These are phyloP conservation scores for Drosophila athabasca DNA, from an alignment of 1,140 invertebrate species.

Conservation along the genomic window DNA sequence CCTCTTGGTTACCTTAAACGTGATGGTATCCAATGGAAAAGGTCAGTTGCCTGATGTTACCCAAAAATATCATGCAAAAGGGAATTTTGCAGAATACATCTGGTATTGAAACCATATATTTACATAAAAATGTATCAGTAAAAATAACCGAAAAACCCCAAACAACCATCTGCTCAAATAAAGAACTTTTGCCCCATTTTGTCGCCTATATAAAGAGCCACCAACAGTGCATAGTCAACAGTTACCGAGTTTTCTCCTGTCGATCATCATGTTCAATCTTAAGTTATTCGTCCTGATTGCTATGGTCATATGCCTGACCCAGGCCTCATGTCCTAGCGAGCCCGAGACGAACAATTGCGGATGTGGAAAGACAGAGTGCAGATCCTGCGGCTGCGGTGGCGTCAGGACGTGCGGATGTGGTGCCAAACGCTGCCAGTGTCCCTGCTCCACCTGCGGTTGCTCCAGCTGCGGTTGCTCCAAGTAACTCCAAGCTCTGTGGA, in stretches of 20 bases:
- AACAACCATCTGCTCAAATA: conserved; percentile 34
- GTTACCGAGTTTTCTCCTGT: neutral
- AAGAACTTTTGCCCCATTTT: neutral
- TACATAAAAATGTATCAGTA: conserved; percentile 9
- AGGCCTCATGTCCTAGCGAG: conserved; percentile 5
- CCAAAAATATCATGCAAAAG: neutral
- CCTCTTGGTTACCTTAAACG: neutral
- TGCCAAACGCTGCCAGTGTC: conserved; percentile 3
- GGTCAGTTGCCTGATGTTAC: neutral
- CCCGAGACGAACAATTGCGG: conserved; percentile 14
- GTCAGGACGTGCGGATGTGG: conserved; percentile 14
- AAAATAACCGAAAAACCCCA: neutral
- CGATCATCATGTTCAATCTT: conserved; percentile 23
- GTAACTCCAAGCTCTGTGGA: neutral
- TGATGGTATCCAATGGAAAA: neutral
- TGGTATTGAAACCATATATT: neutral
- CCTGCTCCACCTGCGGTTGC: conserved; percentile 5
- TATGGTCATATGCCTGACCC: conserved; percentile 25
- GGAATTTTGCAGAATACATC: neutral
- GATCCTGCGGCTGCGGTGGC: conserved; percentile 19
- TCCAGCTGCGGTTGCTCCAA: conserved; percentile 1
- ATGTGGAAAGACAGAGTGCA: conserved; percentile 3
- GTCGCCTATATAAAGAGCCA: neutral
- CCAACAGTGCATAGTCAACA: neutral
- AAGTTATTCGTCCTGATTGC: conserved; percentile 36